Conservation (phyloP, 2,888 invertebrate genomes). For the Autographa pulchrina region DNA sequence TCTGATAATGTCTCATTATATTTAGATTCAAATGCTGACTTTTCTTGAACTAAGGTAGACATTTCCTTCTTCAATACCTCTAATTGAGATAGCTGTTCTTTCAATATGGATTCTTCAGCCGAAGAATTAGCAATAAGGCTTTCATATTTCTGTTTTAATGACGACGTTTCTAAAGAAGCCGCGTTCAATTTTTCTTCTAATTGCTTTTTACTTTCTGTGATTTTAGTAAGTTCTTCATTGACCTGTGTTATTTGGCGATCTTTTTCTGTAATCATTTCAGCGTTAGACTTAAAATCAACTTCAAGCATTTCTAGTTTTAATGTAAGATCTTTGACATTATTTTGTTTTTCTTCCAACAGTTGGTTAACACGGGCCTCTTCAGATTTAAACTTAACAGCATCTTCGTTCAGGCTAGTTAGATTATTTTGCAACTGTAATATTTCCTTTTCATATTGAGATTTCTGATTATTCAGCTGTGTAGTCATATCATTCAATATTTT, state of each 20-base stretch:
- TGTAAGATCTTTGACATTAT: constrained; percentile 77
- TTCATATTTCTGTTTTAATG: constrained; percentile 83
- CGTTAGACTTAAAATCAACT: constrained; percentile 84
- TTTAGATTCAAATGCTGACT: constrained; percentile 74
- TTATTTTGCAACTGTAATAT: constrained; percentile 75
- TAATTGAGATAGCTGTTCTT: constrained; percentile 78
- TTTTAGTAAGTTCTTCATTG: constrained; percentile 79
- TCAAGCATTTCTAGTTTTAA: constrained; percentile 84
- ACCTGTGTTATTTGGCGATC: constrained; percentile 83
- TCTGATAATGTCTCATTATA: constrained; percentile 70
- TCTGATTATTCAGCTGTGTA: constrained; percentile 82
- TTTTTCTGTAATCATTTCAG: constrained; percentile 83
- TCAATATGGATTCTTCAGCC: constrained; percentile 81
- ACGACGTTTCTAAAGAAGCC: constrained; percentile 74
- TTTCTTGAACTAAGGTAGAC: constrained; percentile 75
- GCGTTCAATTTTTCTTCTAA: constrained; percentile 85
- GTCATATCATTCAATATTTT: constrained; percentile 83
- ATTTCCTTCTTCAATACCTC: constrained; percentile 79
- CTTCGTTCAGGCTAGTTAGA: constrained; percentile 69
- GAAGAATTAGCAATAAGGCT: constrained; percentile 80
- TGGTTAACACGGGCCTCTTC: constrained; percentile 73
- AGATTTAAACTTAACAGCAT: constrained; percentile 71
- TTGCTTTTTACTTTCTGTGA: constrained; percentile 80
- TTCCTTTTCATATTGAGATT: constrained; percentile 80
- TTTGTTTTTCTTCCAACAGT: constrained; percentile 79